These are phyloP conservation scores for Atherinomorus stipes DNA, from an alignment of 2,113 vertebrate species.

Conservation along the genomic window DNA sequence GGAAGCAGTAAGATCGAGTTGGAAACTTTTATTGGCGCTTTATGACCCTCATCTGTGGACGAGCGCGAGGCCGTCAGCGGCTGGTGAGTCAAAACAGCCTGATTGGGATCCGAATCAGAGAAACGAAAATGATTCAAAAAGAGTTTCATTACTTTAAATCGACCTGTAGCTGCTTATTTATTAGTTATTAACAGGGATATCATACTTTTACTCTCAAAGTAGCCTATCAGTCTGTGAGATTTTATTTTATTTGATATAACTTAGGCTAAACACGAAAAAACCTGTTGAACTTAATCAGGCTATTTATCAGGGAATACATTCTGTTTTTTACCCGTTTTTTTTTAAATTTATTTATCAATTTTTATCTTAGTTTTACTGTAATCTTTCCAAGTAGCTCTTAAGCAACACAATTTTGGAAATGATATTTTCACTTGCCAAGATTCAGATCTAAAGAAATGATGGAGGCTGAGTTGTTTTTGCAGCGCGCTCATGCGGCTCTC, in stretches of 20 bases:
- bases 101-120: conserved; percentile 2
- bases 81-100: conserved; percentile 55
- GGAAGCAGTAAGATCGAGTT: background rate
- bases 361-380: background rate
- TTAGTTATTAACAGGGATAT: too few relatives aligned
- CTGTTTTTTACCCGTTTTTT: too few relatives aligned
- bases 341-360: too few relatives aligned
- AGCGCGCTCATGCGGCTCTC: conserved; percentile 68
- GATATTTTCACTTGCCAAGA: conserved; percentile 14
- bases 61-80: background rate
- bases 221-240: too few relatives aligned
- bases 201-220: too few relatives aligned
- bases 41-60: background rate
- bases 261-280: too few relatives aligned
- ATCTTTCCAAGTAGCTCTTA: background rate
- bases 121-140: background rate
- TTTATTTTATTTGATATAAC: too few relatives aligned
- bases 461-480: conserved; percentile 19
- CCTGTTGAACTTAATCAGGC: too few relatives aligned
- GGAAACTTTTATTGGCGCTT: background rate
- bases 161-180: background rate
- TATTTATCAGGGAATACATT: too few relatives aligned
- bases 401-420: background rate
- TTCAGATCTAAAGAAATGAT: conserved; percentile 41
- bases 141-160: background rate